These are phyloP conservation scores for Pungitius pungitius DNA, from an alignment of 2,113 vertebrate species.

Conservation along the genomic window DNA sequence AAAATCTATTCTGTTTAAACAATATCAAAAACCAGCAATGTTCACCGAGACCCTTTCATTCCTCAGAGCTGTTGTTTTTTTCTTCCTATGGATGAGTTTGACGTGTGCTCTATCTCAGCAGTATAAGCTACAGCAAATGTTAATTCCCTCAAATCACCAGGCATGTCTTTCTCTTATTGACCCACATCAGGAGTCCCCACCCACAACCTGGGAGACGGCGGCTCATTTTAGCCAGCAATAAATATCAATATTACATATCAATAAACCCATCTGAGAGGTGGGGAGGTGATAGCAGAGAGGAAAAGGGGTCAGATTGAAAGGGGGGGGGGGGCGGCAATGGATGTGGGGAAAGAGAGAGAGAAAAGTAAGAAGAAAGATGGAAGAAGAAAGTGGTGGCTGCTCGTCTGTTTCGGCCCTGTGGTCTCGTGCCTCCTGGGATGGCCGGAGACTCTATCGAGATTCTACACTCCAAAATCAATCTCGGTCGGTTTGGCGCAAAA, in stretches of 20 bases:
- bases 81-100: slow-evolving; percentile 52
- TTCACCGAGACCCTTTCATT: slow-evolving; percentile 59
- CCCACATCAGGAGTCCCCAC: slow-evolving; percentile 71
- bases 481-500: slow-evolving; percentile 60
- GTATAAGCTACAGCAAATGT: slow-evolving; percentile 57
- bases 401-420: slow-evolving; percentile 64
- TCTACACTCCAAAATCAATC: slow-evolving; percentile 77
- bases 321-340: slow-evolving; percentile 8
- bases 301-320: slow-evolving; percentile 54
- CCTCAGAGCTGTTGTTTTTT: slow-evolving; percentile 36
- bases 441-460: slow-evolving; percentile 72
- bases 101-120: slow-evolving; percentile 50
- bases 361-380: slow-evolving; percentile 17
- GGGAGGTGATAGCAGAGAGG: slow-evolving; percentile 48
- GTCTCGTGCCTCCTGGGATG: slow-evolving; percentile 73
- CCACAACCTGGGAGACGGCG: slow-evolving; percentile 56
- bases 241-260: slow-evolving; percentile 79
- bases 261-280: slow-evolving; percentile 68
- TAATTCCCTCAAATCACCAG: slow-evolving; percentile 69
- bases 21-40: slow-evolving; percentile 60
- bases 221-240: slow-evolving; percentile 76
- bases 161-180: slow-evolving; percentile 70
- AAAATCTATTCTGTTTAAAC: slow-evolving; percentile 46
- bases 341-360: slow-evolving; percentile 44
- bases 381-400: slow-evolving; percentile 55